Conservation (phyloP, 2,888 invertebrate genomes). For the Meteorus cinctellus region DNA sequence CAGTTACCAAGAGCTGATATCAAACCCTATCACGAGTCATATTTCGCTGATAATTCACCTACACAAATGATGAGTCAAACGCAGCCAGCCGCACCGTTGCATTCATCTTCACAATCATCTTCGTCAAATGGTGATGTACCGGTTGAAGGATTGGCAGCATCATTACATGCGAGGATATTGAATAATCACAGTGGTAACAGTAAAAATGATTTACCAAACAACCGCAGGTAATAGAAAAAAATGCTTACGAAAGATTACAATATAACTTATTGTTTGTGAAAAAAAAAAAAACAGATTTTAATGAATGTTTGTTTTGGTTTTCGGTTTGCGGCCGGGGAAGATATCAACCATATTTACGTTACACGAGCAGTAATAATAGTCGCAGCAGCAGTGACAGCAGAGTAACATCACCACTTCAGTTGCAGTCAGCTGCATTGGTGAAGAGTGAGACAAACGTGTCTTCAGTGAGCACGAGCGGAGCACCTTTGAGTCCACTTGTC, state of each 20-base stretch:
- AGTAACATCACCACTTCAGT: constrained; percentile 59
- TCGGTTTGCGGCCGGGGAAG: constrained; percentile 51
- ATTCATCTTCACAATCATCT: constrained; percentile 67
- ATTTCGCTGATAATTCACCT: constrained; percentile 77
- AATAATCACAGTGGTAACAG: constrained; percentile 76
- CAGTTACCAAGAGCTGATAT: constrained; percentile 81
- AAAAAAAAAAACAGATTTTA: background rate
- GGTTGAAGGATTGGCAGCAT: constrained; percentile 85
- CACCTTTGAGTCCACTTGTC: constrained; percentile 76
- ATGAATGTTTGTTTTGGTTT: constrained; percentile 5
- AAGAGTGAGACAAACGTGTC: constrained; percentile 67
- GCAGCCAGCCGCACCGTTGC: constrained; percentile 62
- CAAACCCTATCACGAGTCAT: constrained; percentile 83
- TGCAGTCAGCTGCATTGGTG: constrained; percentile 64
- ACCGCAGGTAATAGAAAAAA: constrained; percentile 24
- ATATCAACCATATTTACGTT: constrained; percentile 70
- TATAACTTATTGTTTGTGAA: background rate
- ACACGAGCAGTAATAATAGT: constrained; percentile 57
- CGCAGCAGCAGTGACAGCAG: constrained; percentile 59
- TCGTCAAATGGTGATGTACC: constrained; percentile 69
- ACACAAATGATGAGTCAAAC: constrained; percentile 57
- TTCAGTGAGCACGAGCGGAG: constrained; percentile 69
- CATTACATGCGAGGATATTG: constrained; percentile 86
- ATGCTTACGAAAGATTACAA: background rate
- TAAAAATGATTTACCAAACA: constrained; percentile 62